Conservation (phyloP, 2,888 invertebrate species). For the Sinopyrophorus schimmeli region DNA sequence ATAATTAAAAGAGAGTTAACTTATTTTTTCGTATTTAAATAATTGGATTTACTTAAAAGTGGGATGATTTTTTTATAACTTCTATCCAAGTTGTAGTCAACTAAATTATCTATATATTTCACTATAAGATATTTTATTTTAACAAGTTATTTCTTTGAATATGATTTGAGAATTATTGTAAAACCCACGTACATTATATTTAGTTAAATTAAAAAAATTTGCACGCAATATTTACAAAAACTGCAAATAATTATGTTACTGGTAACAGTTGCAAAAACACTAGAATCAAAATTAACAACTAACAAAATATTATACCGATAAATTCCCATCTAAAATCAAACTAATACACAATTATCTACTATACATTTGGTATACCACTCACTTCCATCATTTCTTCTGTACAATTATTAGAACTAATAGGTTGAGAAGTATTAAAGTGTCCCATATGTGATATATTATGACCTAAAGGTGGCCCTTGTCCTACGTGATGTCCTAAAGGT, state of each 20-base stretch:
- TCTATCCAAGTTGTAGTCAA: no score
- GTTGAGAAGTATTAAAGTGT: slow-evolving; percentile 30
- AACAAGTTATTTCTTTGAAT: not conserved
- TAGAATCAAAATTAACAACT: slow-evolving; percentile 22
- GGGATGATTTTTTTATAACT: no score
- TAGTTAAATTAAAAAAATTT: not conserved
- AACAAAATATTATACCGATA: slow-evolving; percentile 20
- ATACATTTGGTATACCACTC: slow-evolving; percentile 42
- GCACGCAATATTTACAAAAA: slow-evolving; percentile 19
- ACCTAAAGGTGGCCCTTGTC: slow-evolving; percentile 10
- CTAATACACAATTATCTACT: slow-evolving; percentile 21
- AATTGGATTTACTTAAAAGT: slow-evolving; percentile 7
- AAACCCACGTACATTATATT: not conserved
- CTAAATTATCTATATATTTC: no score
- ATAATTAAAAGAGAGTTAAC: slow-evolving; percentile 15
- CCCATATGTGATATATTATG: slow-evolving; percentile 20
- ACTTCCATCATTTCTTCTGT: slow-evolving; percentile 52
- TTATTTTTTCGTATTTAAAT: not conserved
- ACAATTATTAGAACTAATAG: slow-evolving; percentile 33
- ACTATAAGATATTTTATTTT: not conserved
- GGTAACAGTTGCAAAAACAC: slow-evolving; percentile 27
- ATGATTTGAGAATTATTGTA: not conserved
- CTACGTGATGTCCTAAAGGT: slow-evolving; percentile 16
- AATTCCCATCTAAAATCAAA: slow-evolving; percentile 23
- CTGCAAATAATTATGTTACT: slow-evolving; percentile 14